Base-by-base conservation (phyloP, 1,140 invertebrate genomes). In the Papilio polytes region DNA sequence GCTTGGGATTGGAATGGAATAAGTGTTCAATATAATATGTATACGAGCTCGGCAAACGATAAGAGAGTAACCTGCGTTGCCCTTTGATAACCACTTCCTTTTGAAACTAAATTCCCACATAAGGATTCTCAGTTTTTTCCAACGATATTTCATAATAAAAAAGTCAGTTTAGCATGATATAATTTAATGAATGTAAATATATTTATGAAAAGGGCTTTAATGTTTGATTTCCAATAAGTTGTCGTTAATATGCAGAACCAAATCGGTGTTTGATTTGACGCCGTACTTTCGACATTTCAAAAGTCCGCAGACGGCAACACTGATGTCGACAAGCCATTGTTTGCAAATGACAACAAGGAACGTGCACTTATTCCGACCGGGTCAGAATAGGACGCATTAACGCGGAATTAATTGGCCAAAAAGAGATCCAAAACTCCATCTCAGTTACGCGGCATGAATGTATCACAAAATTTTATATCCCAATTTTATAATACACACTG, bases 281-380 rank as follows among this genome's bases (percentile, higher is more conserved):
- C 87, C 82, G 85, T 87, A 86, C 86, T 80, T 87, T 86, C 85
- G 89, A 86, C 82, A 84, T 85, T 86, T 90, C 85, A 89, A 86
- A 87, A 85, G 90, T 88, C 82, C 73, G n/a, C 74, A 53, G 89
- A 89, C 90, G 87, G 84, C 78, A 77, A 92, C 90, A 92, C 87
- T 87, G 86, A 86, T 87, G 87, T 83, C 83, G 86, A 92, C 91
- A 92, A 86, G 88, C 89, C 80, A 94, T 94, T 94, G 91, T 94
- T 94, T 92, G 91, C 88, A 92, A 94, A 94, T 94, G 80, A 74
- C 80, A 86, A 90, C 88, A 92, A 83, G 85, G 81, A 83, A 70
- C 80, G 74, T 83, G 83, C 84, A 87, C 81, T 86, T 88, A 85
- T 87, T 74, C 80, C 80, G 82, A 80, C 80, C 73, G 48, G 46